phyloP scores from a whole-genome alignment of 1,140 invertebrate species.

The Eciton burchellii region DNA sequence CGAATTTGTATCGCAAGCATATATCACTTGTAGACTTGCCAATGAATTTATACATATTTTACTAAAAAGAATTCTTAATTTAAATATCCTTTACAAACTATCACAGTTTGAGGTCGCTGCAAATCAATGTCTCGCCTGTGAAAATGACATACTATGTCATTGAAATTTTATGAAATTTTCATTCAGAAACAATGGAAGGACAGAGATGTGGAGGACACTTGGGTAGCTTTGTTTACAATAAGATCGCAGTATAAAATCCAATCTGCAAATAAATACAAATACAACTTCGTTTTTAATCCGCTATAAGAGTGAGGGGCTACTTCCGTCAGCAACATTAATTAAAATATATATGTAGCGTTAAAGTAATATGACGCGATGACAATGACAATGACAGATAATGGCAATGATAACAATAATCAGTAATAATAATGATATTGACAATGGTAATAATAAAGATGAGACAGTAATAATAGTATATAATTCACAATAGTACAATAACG shows the following conservation, averaged over 20 bases:
- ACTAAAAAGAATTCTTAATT: slow-evolving; percentile 81
- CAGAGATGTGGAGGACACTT: slow-evolving; percentile 49
- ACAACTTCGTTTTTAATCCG: slow-evolving; percentile 69
- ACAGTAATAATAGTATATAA: slow-evolving; percentile 68
- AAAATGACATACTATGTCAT: slow-evolving; percentile 42
- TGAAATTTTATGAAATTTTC: slow-evolving; percentile 61
- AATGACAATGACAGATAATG: slow-evolving; percentile 58
- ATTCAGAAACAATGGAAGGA: slow-evolving; percentile 53
- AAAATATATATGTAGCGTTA: slow-evolving; percentile 80
- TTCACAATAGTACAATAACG: slow-evolving; percentile 82
- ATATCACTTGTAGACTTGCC: slow-evolving; percentile 47
- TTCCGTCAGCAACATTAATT: slow-evolving; percentile 81
- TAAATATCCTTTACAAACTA: slow-evolving; percentile 85
- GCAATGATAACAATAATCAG: slow-evolving; percentile 72
- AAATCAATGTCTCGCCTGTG: slow-evolving; percentile 75
- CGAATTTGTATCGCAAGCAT: background rate
- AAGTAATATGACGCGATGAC: slow-evolving; percentile 30
- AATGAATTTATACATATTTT: slow-evolving; percentile 68
- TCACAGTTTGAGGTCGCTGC: slow-evolving; percentile 85
- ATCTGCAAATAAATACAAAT: slow-evolving; percentile 79
- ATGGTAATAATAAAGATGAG: slow-evolving; percentile 73
- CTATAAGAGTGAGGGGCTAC: slow-evolving; percentile 83
- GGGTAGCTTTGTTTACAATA: slow-evolving; percentile 66
- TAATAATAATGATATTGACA: slow-evolving; percentile 71
- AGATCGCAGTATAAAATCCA: slow-evolving; percentile 83